Base-by-base conservation (phyloP, 2,888 invertebrate genomes). In the Bombyx huttoni region DNA sequence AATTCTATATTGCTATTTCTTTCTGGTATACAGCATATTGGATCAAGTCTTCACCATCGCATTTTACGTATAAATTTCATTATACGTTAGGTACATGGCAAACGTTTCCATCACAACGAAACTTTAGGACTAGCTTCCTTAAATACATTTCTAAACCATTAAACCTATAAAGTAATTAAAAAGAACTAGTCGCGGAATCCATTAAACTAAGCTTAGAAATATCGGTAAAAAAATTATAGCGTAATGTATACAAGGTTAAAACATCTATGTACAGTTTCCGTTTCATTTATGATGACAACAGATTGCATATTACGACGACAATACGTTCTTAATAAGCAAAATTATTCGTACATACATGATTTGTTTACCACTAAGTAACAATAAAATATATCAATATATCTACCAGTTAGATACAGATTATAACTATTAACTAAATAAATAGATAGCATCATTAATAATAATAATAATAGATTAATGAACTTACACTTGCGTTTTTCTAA, bases 91-190 rank as follows among this genome's bases (percentile, higher is more conserved):
- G 63, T 62, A 62, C 67, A 68, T 64, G 66, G 61, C 65, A 61
- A 65, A 63, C 66, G 72, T 71, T 81, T 80, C 83, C 81, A 82
- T 82, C 85, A 85, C 82, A 81, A 81, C 78, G 72, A 81, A 73
- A 82, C 78, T 81, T 81, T 84, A 82, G 83, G 88, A 88, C 88
- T 88, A 88, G 88, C 86, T 87, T 86, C 67, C 84, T 86, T 84
- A 85, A 83, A 81, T 80, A 82, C 81, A 64, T 75, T 75, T 79
- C 81, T 79, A 78, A 70, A 72, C 65, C 67, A 68, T 76, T 78
- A 78, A 24, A 73, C 75, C 79, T 82, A 85, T 12, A 40, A 40
- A 40, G 78, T 81, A 80, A 84, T 82, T 83, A 82, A 86, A 75
- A 77, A 81, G 84, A 87, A 85, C 84, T 86, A 85, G 84, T 84